Conservation (phyloP, 2,888 invertebrate genomes). For the Drepanosiphum platanoidis region DNA sequence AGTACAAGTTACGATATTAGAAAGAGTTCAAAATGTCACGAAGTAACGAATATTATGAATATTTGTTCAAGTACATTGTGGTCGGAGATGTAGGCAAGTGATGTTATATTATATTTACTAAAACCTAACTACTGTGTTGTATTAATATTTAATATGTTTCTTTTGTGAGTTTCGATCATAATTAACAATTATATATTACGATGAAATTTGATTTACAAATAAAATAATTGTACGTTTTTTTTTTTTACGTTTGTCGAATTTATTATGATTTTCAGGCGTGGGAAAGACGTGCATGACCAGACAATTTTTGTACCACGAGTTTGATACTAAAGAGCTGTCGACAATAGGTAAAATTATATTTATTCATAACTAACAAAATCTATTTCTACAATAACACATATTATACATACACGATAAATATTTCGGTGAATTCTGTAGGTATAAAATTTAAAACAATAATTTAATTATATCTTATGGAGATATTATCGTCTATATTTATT, state of each 20-base stretch:
- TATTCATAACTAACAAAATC: background rate
- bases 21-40: constrained; percentile 35
- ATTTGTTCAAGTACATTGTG: constrained; percentile 55
- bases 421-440: no score
- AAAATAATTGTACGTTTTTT: background rate
- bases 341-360: constrained; percentile 39
- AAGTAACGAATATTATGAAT: constrained; percentile 28
- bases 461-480: no score
- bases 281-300: constrained; percentile 53
- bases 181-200: no score
- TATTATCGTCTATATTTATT: no score
- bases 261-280: constrained; percentile 34
- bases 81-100: constrained; percentile 44
- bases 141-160: no score
- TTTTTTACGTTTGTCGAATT: no score
- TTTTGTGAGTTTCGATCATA: no score
- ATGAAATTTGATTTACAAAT: no score
- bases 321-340: constrained; percentile 41
- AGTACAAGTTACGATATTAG: background rate
- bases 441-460: no score
- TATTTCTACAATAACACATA: background rate
- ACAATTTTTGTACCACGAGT: constrained; percentile 47
- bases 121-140: background rate
- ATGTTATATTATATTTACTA: background rate
- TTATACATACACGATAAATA: background rate